Evolutionary conservation across 2,113 vertebrate genomes (phyloP), one percentile per base, ranked within the genome.

Genomic region (Hemibagrus wyckioides): DNA sequence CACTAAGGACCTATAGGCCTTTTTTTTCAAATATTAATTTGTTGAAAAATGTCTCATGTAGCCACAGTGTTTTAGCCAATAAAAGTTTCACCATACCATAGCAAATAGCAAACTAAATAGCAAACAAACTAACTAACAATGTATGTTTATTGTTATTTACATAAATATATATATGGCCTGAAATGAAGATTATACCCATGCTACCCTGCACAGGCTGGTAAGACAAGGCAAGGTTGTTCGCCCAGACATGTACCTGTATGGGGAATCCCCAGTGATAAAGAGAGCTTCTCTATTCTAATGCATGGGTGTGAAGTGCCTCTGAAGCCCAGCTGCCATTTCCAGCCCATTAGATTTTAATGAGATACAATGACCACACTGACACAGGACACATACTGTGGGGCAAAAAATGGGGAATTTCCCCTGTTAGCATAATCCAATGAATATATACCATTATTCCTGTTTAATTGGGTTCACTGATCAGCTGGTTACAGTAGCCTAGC

Each of bases 171-270:
- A 33, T 28, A 44, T 1, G 48, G 28, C 11, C 52, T 52, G 36
- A 36, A 28, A 52, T 79, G 28, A 21, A 54, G 41, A 50, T 30
- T 41, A 52, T 6, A 71, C 13, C 33, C 30, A 63, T 48, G 19
- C 17, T 67, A 33, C 52, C 36, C 19, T 57, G 30, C 52, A 30
- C 25, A 59, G 84, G 63, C 17, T 41, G 50, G 33, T n/a, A n/a
- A n/a, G n/a, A n/a, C 44, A 48, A 48, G 44, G 82, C 63, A 36
- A 8, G 85, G 89, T 63, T 77, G 82, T 86, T 87, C 61, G 91
- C 87, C 92, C 89, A 83, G 91, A 88, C 92, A 92, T 92, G 92
- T 92, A 92, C 85, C 90, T 91, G 85, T 21, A 5, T 23, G 90
- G 91, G 92, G 86, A 91, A 89, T 92, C 84, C 92, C 92, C 88